Evolutionary conservation across 2,888 invertebrate species (phyloP), one percentile per base, ranked within the genome.

Genomic region (Tortricodes alternella): DNA sequence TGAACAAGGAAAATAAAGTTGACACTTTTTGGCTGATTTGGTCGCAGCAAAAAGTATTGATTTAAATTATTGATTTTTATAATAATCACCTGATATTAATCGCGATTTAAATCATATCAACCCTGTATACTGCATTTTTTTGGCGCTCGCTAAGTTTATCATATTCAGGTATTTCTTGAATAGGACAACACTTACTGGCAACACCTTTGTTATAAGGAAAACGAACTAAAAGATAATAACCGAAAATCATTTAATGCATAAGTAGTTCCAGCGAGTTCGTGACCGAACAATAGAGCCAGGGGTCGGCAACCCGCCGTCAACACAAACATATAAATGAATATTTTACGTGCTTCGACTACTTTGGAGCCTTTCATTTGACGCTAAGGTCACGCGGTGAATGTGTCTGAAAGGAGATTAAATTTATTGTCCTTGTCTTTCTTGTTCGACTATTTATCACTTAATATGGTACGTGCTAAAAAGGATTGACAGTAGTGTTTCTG

Each of bases 191-290:
- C n/a, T n/a, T n/a, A n/a, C n/a, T n/a, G n/a, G n/a, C n/a, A n/a
- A n/a, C n/a, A n/a, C n/a, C n/a, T n/a, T n/a, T n/a, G 41, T 43
- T 43, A 43, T 32, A 21, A 38, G 39, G 23, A 39, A 53, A 46
- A 32, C 21, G 21, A 43, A 27, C 1, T 37, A 16, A 35, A 32
- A 15, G 16, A 46, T 53, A 53, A 53, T 53, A 34, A 41, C 32
- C 0, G 9, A 46, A 48, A 34, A 16, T 19, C 34, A 41, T 53
- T 41, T 41, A 35, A 27, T 41, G 52, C 39, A 46, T 48, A 46
- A 46, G 35, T 21, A 27, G n/a, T n/a, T n/a, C n/a, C n/a, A n/a
- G n/a, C n/a, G 39, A 16, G 53, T 35, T 48, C 53, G 53, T 53
- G 53, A 46, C 46, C 53, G 46, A 8, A 13, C 24, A 18, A n/a